Evolutionary conservation across 1,140 invertebrate genomes (phyloP), one percentile per base, ranked within the genome.

Genomic region (Papilio glaucus): DNA sequence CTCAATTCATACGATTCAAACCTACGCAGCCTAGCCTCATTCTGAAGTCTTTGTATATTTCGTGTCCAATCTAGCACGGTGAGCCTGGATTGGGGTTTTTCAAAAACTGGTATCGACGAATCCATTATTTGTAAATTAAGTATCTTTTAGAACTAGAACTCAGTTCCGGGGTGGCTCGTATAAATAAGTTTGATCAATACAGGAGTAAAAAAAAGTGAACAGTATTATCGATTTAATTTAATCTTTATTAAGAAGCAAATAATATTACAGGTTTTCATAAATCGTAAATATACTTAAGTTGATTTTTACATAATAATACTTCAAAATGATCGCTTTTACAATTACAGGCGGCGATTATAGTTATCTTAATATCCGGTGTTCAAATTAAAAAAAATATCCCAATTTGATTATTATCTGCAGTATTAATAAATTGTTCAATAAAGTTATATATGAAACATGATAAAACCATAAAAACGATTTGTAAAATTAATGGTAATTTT

Each of bases 1-100:
- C 97, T 94, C 12, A 97, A 87, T 75, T 94, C 93, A 61, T 96
- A 96, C 2, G 96, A 94, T 80, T 96, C 95, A 5, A 91, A 86
- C 41, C 95, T 93, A 53, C 94, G 91, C 0, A 94, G 88, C 72
- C 96, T 94, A 7, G 96, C 95, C 63, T 95, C 94, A 83, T 96
- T 94, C 72, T 96, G 94, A 49, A 96, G 87, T 77, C 95, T 94
- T 90, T 95, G 95, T 76, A 96, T 94, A 72, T 96, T 95, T 18
- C 95, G 93, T 72, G 96, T 95, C 97, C 97, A 97, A 85, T 97
- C 96, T 39, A 95, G 87, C 67, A 97, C 92, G 63, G 95, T 94
- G 39, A 96, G 89, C 74, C 95, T 95, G 13, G 94, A 93, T 13
- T 95, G 85, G 3, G 96, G 95, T 86, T 97, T 97, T 78, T 96